Conservation (phyloP, 2,888 invertebrate genomes). For the Willowsia nigromaculata region DNA sequence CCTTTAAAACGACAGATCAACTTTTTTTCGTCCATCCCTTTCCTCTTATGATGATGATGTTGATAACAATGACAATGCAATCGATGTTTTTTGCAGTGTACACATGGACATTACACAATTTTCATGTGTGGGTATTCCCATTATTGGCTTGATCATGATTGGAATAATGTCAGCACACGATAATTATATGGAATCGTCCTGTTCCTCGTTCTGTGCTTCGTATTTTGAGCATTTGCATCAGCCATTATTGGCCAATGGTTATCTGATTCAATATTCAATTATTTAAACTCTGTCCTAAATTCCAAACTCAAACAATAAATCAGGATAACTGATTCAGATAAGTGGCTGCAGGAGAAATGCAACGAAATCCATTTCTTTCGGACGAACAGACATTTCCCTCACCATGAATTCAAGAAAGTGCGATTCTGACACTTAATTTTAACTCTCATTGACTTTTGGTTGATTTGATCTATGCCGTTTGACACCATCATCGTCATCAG, state of each 20-base stretch:
- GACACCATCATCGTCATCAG: background rate
- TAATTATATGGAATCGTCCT: too few species aligned
- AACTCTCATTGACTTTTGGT: background rate
- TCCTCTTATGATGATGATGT: background rate
- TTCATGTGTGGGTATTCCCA: background rate
- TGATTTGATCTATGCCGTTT: constrained; percentile 1
- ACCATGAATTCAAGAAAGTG: too few species aligned
- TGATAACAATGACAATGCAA: background rate
- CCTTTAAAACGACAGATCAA: background rate
- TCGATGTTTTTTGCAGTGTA: background rate
- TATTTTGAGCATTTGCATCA: too few species aligned
- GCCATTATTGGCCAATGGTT: too few species aligned
- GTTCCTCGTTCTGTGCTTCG: too few species aligned
- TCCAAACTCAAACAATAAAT: background rate
- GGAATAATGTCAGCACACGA: too few species aligned
- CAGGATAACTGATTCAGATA: too few species aligned
- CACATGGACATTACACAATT: background rate
- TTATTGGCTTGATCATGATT: too few species aligned
- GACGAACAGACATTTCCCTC: too few species aligned
- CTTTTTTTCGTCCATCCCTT: background rate
- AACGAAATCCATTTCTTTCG: too few species aligned
- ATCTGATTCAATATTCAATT: constrained; percentile 32
- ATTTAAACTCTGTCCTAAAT: constrained; percentile 47
- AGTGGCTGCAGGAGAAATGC: too few species aligned
- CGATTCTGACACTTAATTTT: too few species aligned